Evolutionary conservation across 2,888 invertebrate genomes (phyloP).

Genomic region (Cyaniris semiargus): DNA sequence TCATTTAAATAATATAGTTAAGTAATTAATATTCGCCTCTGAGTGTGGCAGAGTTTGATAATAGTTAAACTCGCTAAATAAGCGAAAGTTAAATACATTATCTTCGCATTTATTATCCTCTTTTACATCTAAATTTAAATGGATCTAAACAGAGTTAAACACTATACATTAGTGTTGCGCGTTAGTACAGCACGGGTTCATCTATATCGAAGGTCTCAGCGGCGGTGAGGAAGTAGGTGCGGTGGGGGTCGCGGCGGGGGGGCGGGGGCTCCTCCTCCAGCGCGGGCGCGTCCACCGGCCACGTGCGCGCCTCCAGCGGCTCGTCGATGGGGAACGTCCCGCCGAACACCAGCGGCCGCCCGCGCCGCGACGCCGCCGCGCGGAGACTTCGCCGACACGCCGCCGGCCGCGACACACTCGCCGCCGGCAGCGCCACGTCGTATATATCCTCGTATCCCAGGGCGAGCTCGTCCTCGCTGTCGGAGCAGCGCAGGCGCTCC

Average conservation of each 20-base stretch:
- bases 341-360: constrained; percentile 88
- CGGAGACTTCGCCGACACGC: constrained; percentile 76
- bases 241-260: constrained; percentile 44
- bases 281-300: constrained; percentile 78
- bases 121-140: too few species aligned
- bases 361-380: constrained; percentile 83
- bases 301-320: constrained; percentile 57
- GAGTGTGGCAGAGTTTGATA: too few species aligned
- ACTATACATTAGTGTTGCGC: neutral
- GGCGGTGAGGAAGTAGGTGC: constrained; percentile 61
- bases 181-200: constrained; percentile 66
- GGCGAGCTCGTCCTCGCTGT: constrained; percentile 33
- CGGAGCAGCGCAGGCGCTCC: constrained; percentile 34
- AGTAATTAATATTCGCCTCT: too few species aligned
- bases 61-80: too few species aligned
- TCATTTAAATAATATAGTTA: too few species aligned
- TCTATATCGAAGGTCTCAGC: constrained; percentile 81
- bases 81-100: too few species aligned
- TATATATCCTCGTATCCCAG: neutral
- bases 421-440: constrained; percentile 42
- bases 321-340: constrained; percentile 93
- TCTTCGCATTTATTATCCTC: too few species aligned
- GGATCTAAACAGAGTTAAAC: too few species aligned
- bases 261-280: constrained; percentile 40
- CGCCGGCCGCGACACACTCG: constrained; percentile 61